Evolutionary conservation across 1,140 invertebrate species (phyloP), one percentile per base, ranked within the genome.

Genomic region (Neodiprion lecontei): DNA sequence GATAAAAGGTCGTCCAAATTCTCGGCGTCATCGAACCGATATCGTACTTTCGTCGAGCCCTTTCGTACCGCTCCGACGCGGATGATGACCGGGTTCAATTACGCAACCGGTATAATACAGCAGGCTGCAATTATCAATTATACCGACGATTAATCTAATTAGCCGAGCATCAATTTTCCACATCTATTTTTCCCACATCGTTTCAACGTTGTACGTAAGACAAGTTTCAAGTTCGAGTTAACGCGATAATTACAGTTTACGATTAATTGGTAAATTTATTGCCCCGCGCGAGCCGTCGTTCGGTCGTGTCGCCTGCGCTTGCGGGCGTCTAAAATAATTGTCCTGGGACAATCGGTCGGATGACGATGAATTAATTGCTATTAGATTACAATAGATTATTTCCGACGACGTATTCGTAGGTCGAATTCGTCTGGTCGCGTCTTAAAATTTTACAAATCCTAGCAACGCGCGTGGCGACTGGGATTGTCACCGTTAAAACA

Each of bases 221-320:
- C n/a, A 14, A 61, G 53, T 61, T 61, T 61, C 53, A 61, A 61
- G 53, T 61, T 61, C 53, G 53, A 61, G 53, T 61, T 61, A 61
- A 61, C 53, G 11, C 53, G 53, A 12, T 61, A 61, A 61, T 61
- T 61, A 17, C 53, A 61, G 53, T 61, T 61, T 61, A 61, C 28
- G 53, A 61, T 12, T 61, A 61, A 61, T 61, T 61, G 53, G 53
- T 12, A 7, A 61, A 61, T 61, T 61, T 61, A 61, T 61, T 9
- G 53, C 53, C n/a, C 53, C 4, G 53, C 28, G 28, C 28, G 28
- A 21, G 28, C 28, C 9, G 53, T 61, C 53, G 9, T 17, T 61
- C 8, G 53, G 53, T 17, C 28, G 5, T 61, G 53, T 61, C 53
- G n/a, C 11, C 11, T 61, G 28, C 28, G 28, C 28, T 40, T 2